Percentiles rank a stretch among this genome's conserved stretches.
phyloP scores from a whole-genome alignment of 2,113 vertebrate species.

The Takifugu bimaculatus region DNA sequence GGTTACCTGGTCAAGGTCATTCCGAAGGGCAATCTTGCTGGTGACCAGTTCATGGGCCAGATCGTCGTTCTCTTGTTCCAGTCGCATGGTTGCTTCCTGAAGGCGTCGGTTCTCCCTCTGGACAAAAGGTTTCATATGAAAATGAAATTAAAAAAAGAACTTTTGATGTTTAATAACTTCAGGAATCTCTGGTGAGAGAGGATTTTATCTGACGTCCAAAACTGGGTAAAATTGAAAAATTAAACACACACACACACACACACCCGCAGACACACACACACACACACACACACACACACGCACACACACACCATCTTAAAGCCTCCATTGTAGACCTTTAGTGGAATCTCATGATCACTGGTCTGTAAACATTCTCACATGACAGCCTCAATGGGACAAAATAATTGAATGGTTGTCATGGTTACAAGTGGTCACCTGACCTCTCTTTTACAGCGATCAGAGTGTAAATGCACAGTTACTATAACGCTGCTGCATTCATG shows the following conservation, averaged over 20 bases:
- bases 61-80: slow-evolving; percentile 98
- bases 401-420: slow-evolving; percentile 2
- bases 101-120: slow-evolving; percentile 97
- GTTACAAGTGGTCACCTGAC: slow-evolving; percentile 36
- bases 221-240: neutral
- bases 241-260: too few relatives aligned
- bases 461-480: too few relatives aligned
- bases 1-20: slow-evolving; percentile 93
- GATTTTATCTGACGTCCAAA: too few relatives aligned
- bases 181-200: too few relatives aligned
- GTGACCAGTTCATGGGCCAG: slow-evolving; percentile 97
- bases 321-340: slow-evolving; percentile 28
- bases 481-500: too few relatives aligned
- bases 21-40: slow-evolving; percentile 96
- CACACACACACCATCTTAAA: neutral
- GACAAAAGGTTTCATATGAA: neutral
- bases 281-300: neutral
- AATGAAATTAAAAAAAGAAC: neutral
- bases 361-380: slow-evolving; percentile 55
- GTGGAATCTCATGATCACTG: slow-evolving; percentile 51
- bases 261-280: neutral
- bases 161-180: too few relatives aligned
- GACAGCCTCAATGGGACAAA: slow-evolving; percentile 20
- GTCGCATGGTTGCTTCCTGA: slow-evolving; percentile 95
- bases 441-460: neutral